A percentile compares a stretch with the other conserved stretches of the same genome.
These are phyloP conservation scores for Neoascia interrupta DNA, from an alignment of 2,888 invertebrate genomes.

Conservation along the genomic window DNA sequence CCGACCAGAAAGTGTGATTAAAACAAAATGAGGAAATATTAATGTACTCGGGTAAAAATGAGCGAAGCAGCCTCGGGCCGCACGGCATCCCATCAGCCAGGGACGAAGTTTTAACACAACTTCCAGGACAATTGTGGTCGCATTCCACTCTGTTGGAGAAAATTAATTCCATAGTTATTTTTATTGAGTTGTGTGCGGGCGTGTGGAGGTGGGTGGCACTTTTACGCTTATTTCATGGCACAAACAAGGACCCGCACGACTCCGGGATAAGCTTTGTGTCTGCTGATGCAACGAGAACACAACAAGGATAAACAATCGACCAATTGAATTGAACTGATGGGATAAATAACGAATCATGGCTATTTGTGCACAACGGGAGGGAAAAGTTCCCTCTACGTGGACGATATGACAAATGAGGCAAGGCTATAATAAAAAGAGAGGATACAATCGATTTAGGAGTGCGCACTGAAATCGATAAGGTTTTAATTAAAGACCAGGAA, in stretches of 20 bases:
- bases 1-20: conserved; percentile 58
- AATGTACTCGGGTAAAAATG: conserved; percentile 59
- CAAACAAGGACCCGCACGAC: too few species aligned
- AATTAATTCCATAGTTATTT: conserved; percentile 51
- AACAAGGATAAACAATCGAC: conserved; percentile 65
- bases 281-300: conserved; percentile 42
- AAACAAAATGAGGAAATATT: conserved; percentile 65
- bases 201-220: not conserved
- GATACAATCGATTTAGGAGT: conserved; percentile 43
- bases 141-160: conserved; percentile 22
- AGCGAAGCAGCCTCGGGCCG: not conserved
- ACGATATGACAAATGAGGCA: conserved; percentile 36
- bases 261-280: conserved; percentile 49
- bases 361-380: conserved; percentile 52
- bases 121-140: conserved; percentile 49
- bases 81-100: not conserved
- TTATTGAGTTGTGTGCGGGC: conserved; percentile 26
- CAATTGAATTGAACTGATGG: conserved; percentile 60
- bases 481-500: conserved; percentile 48
- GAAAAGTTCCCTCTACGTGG: conserved; percentile 45
- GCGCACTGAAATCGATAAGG: conserved; percentile 36
- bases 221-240: conserved; percentile 14
- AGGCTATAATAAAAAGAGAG: conserved; percentile 20
- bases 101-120: conserved; percentile 45
- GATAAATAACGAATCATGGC: conserved; percentile 59